These are phyloP conservation scores for Leptonema lineaticorne DNA, from an alignment of 1,140 invertebrate species.

Conservation along the genomic window DNA sequence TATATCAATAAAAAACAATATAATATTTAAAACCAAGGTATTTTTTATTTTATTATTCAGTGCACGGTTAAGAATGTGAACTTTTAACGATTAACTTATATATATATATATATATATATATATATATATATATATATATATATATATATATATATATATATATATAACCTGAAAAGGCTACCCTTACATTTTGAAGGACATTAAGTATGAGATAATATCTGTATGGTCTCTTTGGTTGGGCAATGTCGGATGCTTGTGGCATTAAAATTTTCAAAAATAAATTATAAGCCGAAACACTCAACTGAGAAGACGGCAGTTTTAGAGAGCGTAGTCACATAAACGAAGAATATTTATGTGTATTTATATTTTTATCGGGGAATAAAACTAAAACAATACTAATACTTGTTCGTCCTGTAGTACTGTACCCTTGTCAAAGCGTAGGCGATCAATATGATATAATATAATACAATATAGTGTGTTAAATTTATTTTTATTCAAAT, in stretches of 20 bases:
- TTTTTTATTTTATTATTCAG: no score
- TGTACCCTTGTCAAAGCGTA: not conserved
- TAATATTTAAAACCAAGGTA: no score
- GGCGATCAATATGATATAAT: not conserved
- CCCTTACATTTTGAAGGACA: slow-evolving; percentile 30
- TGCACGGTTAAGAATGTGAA: no score
- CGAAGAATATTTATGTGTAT: not conserved
- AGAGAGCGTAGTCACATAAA: not conserved
- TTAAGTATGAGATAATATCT: slow-evolving; percentile 35
- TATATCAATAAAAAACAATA: no score
- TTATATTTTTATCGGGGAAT: not conserved
- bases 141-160: not conserved
- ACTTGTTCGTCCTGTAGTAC: not conserved
- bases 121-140: not conserved
- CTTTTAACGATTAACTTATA: no score
- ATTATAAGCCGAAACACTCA: slow-evolving; percentile 31
- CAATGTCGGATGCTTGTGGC: slow-evolving; percentile 30
- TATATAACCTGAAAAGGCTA: slow-evolving; percentile 21
- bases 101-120: not conserved
- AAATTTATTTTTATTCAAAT: not conserved
- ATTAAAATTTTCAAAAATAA: slow-evolving; percentile 34
- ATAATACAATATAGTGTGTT: not conserved
- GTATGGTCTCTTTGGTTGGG: slow-evolving; percentile 28
- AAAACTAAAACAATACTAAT: not conserved
- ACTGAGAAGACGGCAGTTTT: slow-evolving; percentile 5